Evolutionary conservation across 2,113 vertebrate genomes (phyloP), one percentile per base, ranked within the genome.

Genomic region (Cebidichthys violaceus): DNA sequence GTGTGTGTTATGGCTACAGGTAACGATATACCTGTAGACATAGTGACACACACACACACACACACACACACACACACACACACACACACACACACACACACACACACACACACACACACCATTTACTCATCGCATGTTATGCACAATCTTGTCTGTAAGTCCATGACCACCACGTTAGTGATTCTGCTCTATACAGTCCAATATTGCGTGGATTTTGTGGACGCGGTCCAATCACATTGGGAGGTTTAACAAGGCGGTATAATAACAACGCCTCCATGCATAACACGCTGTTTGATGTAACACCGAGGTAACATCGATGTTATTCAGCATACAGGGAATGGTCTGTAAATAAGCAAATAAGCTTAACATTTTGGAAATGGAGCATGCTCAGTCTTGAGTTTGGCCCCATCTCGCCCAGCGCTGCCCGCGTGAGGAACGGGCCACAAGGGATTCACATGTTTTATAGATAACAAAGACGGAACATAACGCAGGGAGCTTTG

Each of bases 391-490:
- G 86, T 85, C 79, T 79, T 77, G 81, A 83, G 75, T 86, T 47
- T 84, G 85, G 79, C 67, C 85, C 79, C 79, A 57, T 55, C 15
- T 37, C 55, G 59, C 39, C 61, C 73, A 50, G 67, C 33, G 45
- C 54, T 75, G 84, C 65, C 57, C 29, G 43, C 29, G 43, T 33
- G 70, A 70, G 50, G 64, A 82, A 57, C 55, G n/a, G 77, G 80
- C 86, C 90, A 88, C 88, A 77, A 50, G 91, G 75, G 81, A 87
- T 60, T 80, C 84, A 86, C 83, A 84, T 78, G 88, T 88, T 90
- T 90, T 72, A 85, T 65, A 76, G 47, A 85, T 73, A 84, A 86
- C 82, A 88, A 85, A 86, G 79, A 86, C 54, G 47, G 57, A 85
- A 88, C 47, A 81, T 81, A 81, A 86, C 29, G 50, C 70, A 41